Conservation (phyloP, 2,113 vertebrate genomes). For the Muntiacus muntjak region DNA sequence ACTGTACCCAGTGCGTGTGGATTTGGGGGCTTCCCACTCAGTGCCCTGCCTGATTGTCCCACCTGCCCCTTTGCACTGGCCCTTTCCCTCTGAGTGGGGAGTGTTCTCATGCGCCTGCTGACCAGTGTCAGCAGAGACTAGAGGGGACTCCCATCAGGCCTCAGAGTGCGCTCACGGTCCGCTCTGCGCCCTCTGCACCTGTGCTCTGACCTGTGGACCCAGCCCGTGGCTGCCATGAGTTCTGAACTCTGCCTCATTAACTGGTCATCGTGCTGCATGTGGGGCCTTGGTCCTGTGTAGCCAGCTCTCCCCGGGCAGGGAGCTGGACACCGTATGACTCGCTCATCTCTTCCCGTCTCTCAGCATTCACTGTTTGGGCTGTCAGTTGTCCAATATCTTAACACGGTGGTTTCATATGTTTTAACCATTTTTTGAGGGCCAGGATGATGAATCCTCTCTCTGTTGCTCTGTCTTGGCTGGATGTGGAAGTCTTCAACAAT, state of each 20-base stretch:
- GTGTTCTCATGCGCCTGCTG: neutral
- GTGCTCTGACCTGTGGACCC: neutral
- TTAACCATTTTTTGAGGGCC: neutral
- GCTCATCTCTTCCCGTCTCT: neutral
- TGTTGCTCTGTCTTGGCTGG: neutral
- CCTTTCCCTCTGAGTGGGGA: neutral
- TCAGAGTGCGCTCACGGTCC: neutral
- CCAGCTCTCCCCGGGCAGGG: neutral
- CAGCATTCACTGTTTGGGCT: neutral
- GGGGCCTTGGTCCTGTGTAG: neutral
- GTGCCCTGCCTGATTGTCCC: neutral
- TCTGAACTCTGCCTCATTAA: neutral
- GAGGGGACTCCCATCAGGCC: neutral
- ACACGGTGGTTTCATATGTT: neutral
- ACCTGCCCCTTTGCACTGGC: neutral
- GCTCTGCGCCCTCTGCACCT: neutral
- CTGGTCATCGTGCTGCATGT: neutral
- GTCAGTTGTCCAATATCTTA: neutral
- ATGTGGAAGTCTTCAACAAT: neutral
- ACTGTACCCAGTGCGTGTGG: neutral
- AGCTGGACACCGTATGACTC: neutral
- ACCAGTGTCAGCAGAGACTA: neutral
- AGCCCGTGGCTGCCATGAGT: neutral
- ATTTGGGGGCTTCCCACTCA: neutral
- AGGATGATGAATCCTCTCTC: neutral